Evolutionary conservation across 2,113 vertebrate genomes (phyloP).

Genomic region (Hippocampus comes): DNA sequence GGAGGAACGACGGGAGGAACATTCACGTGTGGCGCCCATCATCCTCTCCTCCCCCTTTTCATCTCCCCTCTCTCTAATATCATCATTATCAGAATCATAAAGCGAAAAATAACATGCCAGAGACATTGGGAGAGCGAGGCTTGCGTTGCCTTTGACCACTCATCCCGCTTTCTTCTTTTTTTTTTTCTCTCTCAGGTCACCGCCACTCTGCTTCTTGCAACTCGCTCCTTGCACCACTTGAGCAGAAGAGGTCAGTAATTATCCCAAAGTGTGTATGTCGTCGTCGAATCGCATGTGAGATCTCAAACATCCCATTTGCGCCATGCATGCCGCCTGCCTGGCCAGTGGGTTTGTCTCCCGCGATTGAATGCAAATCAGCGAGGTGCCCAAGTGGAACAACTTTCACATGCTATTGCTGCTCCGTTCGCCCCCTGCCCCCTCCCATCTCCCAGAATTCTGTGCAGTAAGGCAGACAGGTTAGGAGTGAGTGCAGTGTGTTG

Average conservation of each 20-base stretch:
- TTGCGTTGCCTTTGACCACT: slow-evolving; percentile 49
- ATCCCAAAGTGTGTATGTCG: slow-evolving; percentile 18
- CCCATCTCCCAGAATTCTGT: slow-evolving; percentile 60
- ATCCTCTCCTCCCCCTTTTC: slow-evolving; percentile 43
- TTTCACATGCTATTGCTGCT: slow-evolving; percentile 67
- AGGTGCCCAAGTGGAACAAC: slow-evolving; percentile 65
- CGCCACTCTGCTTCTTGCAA: not conserved
- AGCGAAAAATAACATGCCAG: slow-evolving; percentile 69
- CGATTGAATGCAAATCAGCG: slow-evolving; percentile 71
- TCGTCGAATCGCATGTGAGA: slow-evolving; percentile 4
- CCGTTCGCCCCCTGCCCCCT: slow-evolving; percentile 53
- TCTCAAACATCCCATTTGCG: slow-evolving; percentile 5
- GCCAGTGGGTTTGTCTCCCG: slow-evolving; percentile 72
- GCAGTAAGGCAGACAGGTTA: slow-evolving; percentile 60
- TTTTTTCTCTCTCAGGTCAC: slow-evolving; percentile 39
- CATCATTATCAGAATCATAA: slow-evolving; percentile 72
- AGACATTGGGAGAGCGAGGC: slow-evolving; percentile 45
- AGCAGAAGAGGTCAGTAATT: slow-evolving; percentile 53
- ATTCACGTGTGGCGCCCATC: slow-evolving; percentile 56
- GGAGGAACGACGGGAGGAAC: slow-evolving; percentile 49
- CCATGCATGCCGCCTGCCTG: slow-evolving; percentile 34
- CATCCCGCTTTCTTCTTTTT: slow-evolving; percentile 38
- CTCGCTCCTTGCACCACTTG: slow-evolving; percentile 27
- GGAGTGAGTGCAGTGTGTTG: slow-evolving; percentile 54
- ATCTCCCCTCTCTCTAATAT: slow-evolving; percentile 58